These are phyloP conservation scores for Drosophila busckii DNA, from an alignment of 1,140 invertebrate genomes.

Conservation along the genomic window DNA sequence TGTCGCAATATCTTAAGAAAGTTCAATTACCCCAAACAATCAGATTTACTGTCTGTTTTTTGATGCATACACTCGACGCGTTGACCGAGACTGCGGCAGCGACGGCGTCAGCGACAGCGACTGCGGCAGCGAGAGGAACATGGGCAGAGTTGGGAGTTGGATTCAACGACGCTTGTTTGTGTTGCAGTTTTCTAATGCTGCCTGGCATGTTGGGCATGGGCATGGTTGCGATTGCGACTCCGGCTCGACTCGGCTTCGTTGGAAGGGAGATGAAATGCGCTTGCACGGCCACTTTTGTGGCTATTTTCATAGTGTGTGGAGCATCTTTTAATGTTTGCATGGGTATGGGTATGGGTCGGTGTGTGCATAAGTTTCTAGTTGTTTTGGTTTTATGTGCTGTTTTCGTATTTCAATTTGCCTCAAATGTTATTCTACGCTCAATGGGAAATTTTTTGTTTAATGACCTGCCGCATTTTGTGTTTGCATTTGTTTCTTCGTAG, in stretches of 20 bases:
- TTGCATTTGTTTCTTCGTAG: conserved; percentile 2
- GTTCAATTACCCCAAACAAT: conserved; percentile 79
- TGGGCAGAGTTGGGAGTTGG: too few species aligned
- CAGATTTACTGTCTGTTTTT: conserved; percentile 79
- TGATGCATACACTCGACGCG: conserved; percentile 73
- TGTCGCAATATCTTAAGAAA: conserved; percentile 79
- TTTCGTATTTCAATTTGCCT: conserved; percentile 2
- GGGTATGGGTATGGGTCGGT: conserved; percentile 30
- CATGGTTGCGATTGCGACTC: conserved; percentile 47
- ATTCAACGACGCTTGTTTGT: conserved; percentile 47
- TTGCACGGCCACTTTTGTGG: conserved; percentile 65
- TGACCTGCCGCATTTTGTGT: conserved; percentile 51
- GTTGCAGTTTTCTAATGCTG: conserved; percentile 74
- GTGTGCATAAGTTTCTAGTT: conserved; percentile 5
- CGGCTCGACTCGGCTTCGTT: too few species aligned
- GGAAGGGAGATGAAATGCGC: too few species aligned
- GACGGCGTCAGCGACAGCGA: conserved; percentile 14
- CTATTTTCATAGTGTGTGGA: conserved; percentile 20
- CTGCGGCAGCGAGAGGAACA: conserved; percentile 7
- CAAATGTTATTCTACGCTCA: conserved; percentile 66
- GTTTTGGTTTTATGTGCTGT: not conserved
- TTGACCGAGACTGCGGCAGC: conserved; percentile 20
- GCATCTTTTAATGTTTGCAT: conserved; percentile 73
- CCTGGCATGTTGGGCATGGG: conserved; percentile 67
- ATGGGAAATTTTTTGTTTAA: conserved; percentile 52